Conservation (phyloP, 2,888 invertebrate species). For the Gnatocerus cornutus region DNA sequence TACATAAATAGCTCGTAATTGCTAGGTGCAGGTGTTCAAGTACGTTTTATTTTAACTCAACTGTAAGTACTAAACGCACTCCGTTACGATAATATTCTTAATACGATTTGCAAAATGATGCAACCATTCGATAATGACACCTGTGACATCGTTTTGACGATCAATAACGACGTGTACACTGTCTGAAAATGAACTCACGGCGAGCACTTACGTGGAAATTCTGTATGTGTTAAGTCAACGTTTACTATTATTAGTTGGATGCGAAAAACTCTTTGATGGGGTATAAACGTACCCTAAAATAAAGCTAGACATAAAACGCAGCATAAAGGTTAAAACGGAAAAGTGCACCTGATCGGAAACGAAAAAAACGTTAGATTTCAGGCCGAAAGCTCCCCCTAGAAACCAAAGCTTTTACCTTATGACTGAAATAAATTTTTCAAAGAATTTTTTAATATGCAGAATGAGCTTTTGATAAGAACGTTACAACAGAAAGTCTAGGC, state of each 20-base stretch:
- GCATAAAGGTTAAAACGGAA: not conserved
- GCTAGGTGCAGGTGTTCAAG: conserved; percentile 19
- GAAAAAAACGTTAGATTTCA: no score
- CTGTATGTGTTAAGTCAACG: not conserved
- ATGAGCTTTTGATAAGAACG: no score
- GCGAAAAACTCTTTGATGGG: not conserved
- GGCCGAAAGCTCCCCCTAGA: no score
- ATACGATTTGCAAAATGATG: conserved; percentile 11
- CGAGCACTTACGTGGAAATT: conserved; percentile 10
- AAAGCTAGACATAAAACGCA: not conserved
- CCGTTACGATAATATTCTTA: not conserved
- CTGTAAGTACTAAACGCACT: not conserved
- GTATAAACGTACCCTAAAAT: not conserved
- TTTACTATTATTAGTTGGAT: not conserved
- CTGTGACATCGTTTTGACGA: conserved; percentile 17
- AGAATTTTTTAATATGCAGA: no score
- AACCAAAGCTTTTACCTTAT: no score
- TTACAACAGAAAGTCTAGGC: no score
- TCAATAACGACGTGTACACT: conserved; percentile 16
- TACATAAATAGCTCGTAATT: conserved; percentile 26
- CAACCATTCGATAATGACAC: conserved; percentile 22
- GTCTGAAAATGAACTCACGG: not conserved
- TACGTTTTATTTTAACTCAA: conserved; percentile 14
- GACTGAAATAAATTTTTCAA: no score
- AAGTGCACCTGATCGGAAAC: no score